A percentile compares a stretch with the other conserved stretches of the same genome.
Evolutionary conservation across 1,140 invertebrate genomes (phyloP).

Genomic region (Thalassaphorura encarpata): DNA sequence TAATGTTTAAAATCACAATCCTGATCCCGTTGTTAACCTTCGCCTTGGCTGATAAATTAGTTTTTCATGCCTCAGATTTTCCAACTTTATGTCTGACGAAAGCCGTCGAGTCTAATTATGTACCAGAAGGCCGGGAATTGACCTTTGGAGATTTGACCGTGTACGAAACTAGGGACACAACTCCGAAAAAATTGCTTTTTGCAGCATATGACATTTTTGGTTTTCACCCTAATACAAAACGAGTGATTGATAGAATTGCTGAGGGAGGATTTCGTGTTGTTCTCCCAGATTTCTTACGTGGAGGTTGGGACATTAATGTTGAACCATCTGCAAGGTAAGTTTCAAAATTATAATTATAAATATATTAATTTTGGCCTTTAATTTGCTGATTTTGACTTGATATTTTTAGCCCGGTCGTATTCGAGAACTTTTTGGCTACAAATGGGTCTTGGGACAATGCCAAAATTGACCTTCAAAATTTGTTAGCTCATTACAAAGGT

Average conservation of each 20-base stretch:
- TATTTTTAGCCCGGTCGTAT: constrained; percentile 4
- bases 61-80: too few relatives aligned
- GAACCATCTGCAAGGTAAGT: constrained; percentile 6
- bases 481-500: constrained; percentile 21
- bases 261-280: constrained; percentile 18
- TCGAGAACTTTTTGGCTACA: not conserved
- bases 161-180: constrained; percentile 16
- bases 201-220: constrained; percentile 27
- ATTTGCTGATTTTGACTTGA: not conserved
- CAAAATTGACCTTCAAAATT: constrained; percentile 14
- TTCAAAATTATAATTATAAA: not conserved
- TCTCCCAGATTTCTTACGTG: constrained; percentile 27
- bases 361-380: not conserved
- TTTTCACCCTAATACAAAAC: constrained; percentile 10
- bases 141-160: constrained; percentile 17
- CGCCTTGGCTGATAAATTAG: too few relatives aligned
- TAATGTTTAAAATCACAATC: too few relatives aligned
- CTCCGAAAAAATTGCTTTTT: constrained; percentile 7
- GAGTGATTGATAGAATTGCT: constrained; percentile 22
- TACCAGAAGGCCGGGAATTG: constrained; percentile 7
- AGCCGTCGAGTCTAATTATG: constrained; percentile 19
- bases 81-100: too few relatives aligned
- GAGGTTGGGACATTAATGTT: not conserved
- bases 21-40: too few relatives aligned
- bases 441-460: constrained; percentile 13